Percentiles rank a stretch among this genome's conserved stretches.
These are phyloP conservation scores for Uloborus diversus DNA, from an alignment of 1,140 invertebrate species.

Conservation along the genomic window DNA sequence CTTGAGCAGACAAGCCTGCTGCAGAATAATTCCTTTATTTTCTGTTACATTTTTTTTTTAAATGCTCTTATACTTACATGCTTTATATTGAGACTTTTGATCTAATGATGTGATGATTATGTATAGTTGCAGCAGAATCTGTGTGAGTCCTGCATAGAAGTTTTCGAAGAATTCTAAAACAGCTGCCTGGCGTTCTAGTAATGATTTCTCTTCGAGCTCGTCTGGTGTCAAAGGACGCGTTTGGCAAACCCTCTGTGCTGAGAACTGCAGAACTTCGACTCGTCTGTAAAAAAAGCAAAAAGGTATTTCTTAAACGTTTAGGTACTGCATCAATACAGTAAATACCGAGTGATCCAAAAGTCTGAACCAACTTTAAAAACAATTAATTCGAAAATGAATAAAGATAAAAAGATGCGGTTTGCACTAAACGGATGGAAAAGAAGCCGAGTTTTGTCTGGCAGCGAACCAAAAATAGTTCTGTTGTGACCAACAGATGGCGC, in stretches of 20 bases:
- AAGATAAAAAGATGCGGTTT: too few relatives aligned
- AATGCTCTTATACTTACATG: slow-evolving; percentile 52
- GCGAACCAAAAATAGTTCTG: too few relatives aligned
- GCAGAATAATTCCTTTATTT: too few relatives aligned
- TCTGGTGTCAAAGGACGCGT: slow-evolving; percentile 42
- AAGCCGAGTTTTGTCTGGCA: too few relatives aligned
- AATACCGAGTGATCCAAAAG: too few relatives aligned
- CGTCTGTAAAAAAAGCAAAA: slow-evolving; percentile 39
- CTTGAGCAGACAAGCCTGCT: too few relatives aligned
- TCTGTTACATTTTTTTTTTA: too few relatives aligned
- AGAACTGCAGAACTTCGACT: slow-evolving; percentile 59
- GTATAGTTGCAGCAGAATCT: slow-evolving; percentile 60
- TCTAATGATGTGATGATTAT: slow-evolving; percentile 55
- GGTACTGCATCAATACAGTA: too few relatives aligned
- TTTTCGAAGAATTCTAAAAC: slow-evolving; percentile 62
- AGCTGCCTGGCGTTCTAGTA: slow-evolving; percentile 54
- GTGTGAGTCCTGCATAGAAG: slow-evolving; percentile 61
- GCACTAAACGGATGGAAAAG: too few relatives aligned
- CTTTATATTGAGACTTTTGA: slow-evolving; percentile 35
- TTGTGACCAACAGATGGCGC: too few relatives aligned
- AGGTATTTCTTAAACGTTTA: background rate
- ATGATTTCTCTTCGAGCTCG: slow-evolving; percentile 57
- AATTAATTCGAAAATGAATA: too few relatives aligned
- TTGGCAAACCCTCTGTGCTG: slow-evolving; percentile 57
- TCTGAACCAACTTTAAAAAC: too few relatives aligned